phyloP scores from a whole-genome alignment of 2,113 vertebrate species.

The Hippocampus abdominalis region DNA sequence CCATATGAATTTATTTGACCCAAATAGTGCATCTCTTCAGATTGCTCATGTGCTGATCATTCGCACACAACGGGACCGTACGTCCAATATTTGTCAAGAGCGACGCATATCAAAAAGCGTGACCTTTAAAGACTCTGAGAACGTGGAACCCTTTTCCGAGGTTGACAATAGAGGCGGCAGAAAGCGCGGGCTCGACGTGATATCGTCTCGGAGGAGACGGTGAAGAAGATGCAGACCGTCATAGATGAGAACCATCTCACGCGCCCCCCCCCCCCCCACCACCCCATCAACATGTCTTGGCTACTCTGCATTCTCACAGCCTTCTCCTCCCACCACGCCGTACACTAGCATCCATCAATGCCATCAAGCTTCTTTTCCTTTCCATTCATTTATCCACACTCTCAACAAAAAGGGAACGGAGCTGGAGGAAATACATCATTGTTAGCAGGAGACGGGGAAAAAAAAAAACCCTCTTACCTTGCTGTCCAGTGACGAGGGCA shows the following conservation, averaged over 20 bases:
- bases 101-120: conserved; percentile 1
- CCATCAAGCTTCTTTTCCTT: conserved; percentile 54
- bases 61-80: conserved; percentile 10
- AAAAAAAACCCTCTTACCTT: conserved; percentile 67
- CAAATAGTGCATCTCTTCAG: background rate
- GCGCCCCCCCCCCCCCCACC: conserved; percentile 13
- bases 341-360: conserved; percentile 63
- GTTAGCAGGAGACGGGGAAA: conserved; percentile 16
- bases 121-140: background rate
- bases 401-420: conserved; percentile 18
- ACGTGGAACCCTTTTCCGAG: background rate
- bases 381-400: conserved; percentile 15
- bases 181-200: conserved; percentile 13
- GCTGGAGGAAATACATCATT: conserved; percentile 39
- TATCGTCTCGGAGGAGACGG: conserved; percentile 25
- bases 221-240: conserved; percentile 46
- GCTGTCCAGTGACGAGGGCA: conserved; percentile 64
- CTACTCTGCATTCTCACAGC: conserved; percentile 52
- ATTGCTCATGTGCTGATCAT: conserved; percentile 2
- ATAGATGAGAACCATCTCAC: conserved; percentile 34
- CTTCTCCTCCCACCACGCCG: conserved; percentile 38
- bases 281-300: conserved; percentile 54
- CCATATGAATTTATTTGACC: background rate
- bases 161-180: conserved; percentile 27
- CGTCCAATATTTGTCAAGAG: conserved; percentile 13